Evolutionary conservation across 2,797 vertebrate species (phyloP), one percentile per base, ranked within the genome.

Genomic region (Manis javanica): DNA sequence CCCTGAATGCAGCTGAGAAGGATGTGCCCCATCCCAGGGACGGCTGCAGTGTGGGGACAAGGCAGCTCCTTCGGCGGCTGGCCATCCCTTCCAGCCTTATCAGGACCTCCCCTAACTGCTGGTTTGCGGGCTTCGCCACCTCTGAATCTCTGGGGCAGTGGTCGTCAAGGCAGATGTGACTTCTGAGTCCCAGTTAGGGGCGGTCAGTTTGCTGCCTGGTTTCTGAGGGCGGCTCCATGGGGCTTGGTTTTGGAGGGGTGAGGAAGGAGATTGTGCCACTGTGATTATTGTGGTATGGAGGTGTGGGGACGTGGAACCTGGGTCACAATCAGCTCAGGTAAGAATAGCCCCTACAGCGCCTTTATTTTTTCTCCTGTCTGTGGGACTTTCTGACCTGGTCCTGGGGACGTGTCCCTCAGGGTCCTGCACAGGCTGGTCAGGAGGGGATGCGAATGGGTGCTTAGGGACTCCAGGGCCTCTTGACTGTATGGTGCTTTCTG

Each of bases 301-400:
- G 7, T 71, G 93, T 99, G 98, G 98, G 98, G 98, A 39, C 95
- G 90, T 79, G 99, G 98, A 24, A 97, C 93, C 15, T 7, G 0
- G 0, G 98, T 98, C 83, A 98, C 98, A 0, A 97, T 99, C 55
- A 98, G 98, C 88, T 31, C 98, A 98, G 99, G 98, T 99, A 98
- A 98, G 97, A 85, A 49, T 1, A 3, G 64, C 87, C 83, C 19
- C 51, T 85, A 46, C 29, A 1, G 18, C 83, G 81, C 74, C 46
- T 95, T 78, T 9, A 19, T 37, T 84, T 89, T 83, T 42, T 86
- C 13, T 93, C 49, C 31, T 94, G 4, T 10, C 21, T 49, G 5
- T 83, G 59, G 37, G n/a, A 1, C 68, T 94, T 79, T 91, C 81
- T 79, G 68, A 59, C 16, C 10, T 59, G 49, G 69, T 46, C 42